These are phyloP conservation scores for Procambarus virginalis DNA, from an alignment of 1,140 invertebrate species.

Conservation along the genomic window DNA sequence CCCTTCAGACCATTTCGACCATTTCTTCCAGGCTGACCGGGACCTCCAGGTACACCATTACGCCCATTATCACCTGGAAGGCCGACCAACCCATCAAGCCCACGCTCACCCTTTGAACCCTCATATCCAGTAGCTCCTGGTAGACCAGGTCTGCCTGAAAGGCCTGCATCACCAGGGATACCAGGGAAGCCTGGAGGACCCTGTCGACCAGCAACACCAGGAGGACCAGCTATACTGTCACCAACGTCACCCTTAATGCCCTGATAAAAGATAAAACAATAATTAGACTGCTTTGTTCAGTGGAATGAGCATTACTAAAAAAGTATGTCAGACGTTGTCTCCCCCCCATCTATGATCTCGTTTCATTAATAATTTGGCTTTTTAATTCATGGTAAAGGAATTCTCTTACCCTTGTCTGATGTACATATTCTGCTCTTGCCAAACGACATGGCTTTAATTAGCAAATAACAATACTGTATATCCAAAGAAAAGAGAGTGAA, in stretches of 20 bases:
- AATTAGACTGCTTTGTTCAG: too few species aligned
- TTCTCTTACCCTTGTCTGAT: too few species aligned
- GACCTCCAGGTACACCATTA: background rate
- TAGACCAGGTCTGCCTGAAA: background rate
- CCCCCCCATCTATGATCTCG: too few species aligned
- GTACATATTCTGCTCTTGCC: too few species aligned
- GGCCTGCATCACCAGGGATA: constrained; percentile 15
- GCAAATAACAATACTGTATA: too few species aligned
- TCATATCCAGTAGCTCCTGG: constrained; percentile 33
- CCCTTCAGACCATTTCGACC: constrained; percentile 27
- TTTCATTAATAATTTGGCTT: too few species aligned
- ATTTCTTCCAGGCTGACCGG: constrained; percentile 18
- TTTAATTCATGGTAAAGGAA: too few species aligned
- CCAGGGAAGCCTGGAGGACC: constrained; percentile 29
- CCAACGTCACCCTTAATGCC: background rate
- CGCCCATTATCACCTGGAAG: background rate
- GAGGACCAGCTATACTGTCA: constrained; percentile 20
- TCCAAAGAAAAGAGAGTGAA: too few species aligned
- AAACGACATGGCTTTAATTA: too few species aligned
- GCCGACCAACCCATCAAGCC: constrained; percentile 18
- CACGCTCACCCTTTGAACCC: constrained; percentile 17
- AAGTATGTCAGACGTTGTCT: too few species aligned
- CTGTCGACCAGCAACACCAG: constrained; percentile 28
- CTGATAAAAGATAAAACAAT: background rate
- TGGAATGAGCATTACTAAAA: too few species aligned